A percentile compares a stretch with the other conserved stretches of the same genome.
These are phyloP conservation scores for Dendrolimus pini DNA, from an alignment of 2,888 invertebrate genomes.

Conservation along the genomic window DNA sequence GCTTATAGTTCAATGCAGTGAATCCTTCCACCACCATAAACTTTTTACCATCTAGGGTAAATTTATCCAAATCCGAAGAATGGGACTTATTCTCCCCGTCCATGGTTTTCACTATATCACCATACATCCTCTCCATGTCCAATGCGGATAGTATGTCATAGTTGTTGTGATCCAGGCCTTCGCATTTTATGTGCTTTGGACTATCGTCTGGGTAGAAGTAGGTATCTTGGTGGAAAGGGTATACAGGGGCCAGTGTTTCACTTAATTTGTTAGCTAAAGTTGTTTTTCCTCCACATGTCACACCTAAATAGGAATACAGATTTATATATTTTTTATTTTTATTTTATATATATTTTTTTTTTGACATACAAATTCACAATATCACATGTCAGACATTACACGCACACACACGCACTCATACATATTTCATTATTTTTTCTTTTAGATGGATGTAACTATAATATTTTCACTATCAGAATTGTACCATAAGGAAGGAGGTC, in stretches of 20 bases:
- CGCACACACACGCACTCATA: too few relatives aligned
- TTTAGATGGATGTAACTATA: too few relatives aligned
- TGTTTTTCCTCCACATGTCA: slow-evolving; percentile 91
- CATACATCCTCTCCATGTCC: slow-evolving; percentile 83
- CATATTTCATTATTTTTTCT: too few relatives aligned
- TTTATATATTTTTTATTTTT: too few relatives aligned
- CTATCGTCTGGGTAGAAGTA: slow-evolving; percentile 84
- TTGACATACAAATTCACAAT: too few relatives aligned
- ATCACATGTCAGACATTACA: too few relatives aligned
- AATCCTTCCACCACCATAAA: slow-evolving; percentile 87
- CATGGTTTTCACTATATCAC: slow-evolving; percentile 71
- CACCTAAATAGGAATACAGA: slow-evolving; percentile 45
- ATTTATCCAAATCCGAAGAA: slow-evolving; percentile 7
- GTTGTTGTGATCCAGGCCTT: slow-evolving; percentile 83
- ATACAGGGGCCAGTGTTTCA: slow-evolving; percentile 53
- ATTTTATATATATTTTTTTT: too few relatives aligned
- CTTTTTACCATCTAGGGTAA: slow-evolving; percentile 35
- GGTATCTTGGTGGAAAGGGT: slow-evolving; percentile 83
- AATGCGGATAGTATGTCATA: slow-evolving; percentile 84
- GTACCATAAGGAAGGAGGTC: too few relatives aligned
- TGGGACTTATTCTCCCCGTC: slow-evolving; percentile 25
- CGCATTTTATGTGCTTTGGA: slow-evolving; percentile 78
- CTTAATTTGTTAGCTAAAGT: slow-evolving; percentile 79
- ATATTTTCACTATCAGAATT: too few relatives aligned
- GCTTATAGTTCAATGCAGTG: slow-evolving; percentile 82